phyloP scores from a whole-genome alignment of 2,113 vertebrate genomes.

The Phrynosoma platyrhinos region DNA sequence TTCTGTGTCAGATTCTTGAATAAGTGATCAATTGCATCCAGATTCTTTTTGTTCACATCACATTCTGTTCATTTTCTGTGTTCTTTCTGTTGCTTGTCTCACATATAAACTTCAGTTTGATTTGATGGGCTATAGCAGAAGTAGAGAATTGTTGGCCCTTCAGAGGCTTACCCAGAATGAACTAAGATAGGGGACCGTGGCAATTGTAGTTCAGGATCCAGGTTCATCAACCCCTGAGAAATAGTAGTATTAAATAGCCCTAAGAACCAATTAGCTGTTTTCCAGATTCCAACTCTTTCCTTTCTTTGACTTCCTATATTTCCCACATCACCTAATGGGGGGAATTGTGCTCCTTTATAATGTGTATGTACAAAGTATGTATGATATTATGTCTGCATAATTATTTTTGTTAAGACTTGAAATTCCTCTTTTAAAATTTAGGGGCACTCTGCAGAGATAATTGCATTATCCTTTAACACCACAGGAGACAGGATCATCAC shows the following conservation, averaged over 20 bases:
- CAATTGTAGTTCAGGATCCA: background rate
- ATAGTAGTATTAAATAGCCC: background rate
- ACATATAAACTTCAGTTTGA: no score
- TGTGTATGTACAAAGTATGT: background rate
- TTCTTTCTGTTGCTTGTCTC: background rate
- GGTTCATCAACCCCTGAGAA: background rate
- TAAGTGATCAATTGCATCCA: background rate
- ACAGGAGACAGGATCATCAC: conserved; percentile 89
- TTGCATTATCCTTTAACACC: conserved; percentile 90
- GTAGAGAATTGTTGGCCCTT: no score
- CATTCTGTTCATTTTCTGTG: background rate
- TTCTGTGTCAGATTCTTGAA: background rate
- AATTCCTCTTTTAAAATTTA: conserved; percentile 58
- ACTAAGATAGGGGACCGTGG: background rate
- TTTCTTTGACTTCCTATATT: background rate
- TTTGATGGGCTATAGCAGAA: background rate
- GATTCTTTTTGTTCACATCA: background rate
- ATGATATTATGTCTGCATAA: conserved; percentile 7
- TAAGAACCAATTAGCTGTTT: background rate
- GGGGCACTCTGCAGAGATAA: conserved; percentile 93
- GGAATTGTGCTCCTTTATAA: background rate
- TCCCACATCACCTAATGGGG: background rate
- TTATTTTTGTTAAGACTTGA: conserved; percentile 30
- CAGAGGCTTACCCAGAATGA: background rate
- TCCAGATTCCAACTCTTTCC: background rate